phyloP scores from a whole-genome alignment of 1,140 invertebrate species.

The Drosophila ironensis region DNA sequence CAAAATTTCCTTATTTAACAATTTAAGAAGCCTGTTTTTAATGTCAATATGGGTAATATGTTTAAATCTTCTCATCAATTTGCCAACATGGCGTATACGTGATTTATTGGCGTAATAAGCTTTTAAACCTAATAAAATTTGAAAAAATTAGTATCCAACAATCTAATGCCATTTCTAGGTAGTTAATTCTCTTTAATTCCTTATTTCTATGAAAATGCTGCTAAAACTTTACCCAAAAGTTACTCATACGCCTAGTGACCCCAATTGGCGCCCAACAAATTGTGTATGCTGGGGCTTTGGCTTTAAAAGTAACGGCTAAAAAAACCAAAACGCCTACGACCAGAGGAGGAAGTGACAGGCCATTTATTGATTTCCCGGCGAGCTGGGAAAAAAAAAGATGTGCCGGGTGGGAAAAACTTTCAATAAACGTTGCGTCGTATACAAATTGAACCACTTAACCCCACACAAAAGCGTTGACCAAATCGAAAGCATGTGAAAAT shows the following conservation, averaged over 20 bases:
- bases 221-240: conserved; percentile 6
- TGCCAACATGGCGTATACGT: not conserved
- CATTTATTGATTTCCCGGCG: conserved; percentile 57
- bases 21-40: too few relatives aligned
- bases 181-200: too few relatives aligned
- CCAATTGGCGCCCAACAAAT: conserved; percentile 29
- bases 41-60: too few relatives aligned
- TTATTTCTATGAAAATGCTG: not conserved
- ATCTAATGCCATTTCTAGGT: too few relatives aligned
- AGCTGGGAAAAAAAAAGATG: conserved; percentile 16
- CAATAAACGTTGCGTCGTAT: conserved; percentile 21
- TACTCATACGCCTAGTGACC: conserved; percentile 66
- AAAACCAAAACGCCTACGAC: conserved; percentile 27
- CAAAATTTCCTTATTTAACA: not conserved
- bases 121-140: too few relatives aligned
- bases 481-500: conserved; percentile 8
- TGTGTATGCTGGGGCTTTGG: not conserved
- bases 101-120: not conserved
- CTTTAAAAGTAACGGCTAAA: conserved; percentile 7
- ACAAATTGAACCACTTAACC: conserved; percentile 44
- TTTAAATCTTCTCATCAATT: too few relatives aligned
- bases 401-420: conserved; percentile 20
- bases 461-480: not conserved
- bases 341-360: conserved; percentile 17
- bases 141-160: not conserved